A percentile compares a stretch with the other conserved stretches of the same genome.
phyloP scores from a whole-genome alignment of 2,113 vertebrate genomes.

The Chlorodrepanis virens region DNA sequence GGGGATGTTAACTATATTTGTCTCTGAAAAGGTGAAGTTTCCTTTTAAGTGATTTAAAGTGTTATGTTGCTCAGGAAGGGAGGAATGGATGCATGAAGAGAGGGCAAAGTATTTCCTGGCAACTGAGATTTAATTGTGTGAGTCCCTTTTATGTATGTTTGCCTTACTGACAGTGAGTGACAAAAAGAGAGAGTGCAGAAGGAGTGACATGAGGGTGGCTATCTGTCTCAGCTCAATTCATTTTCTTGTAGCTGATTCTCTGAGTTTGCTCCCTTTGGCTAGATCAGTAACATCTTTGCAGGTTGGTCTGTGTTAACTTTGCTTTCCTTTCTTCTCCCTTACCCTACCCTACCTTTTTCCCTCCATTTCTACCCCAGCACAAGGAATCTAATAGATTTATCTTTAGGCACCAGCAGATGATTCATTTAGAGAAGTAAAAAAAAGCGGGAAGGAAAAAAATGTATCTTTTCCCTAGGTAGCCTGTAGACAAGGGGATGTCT shows the following conservation, averaged over 20 bases:
- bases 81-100: not conserved
- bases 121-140: not conserved
- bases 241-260: not conserved
- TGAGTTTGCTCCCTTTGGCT: not conserved
- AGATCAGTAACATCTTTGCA: not conserved
- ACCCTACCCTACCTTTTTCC: not conserved
- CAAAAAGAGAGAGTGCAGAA: not conserved
- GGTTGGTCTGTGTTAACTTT: not conserved
- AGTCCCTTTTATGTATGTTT: not conserved
- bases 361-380: not conserved
- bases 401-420: not conserved
- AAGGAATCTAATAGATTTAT: not conserved
- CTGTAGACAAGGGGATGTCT: not conserved
- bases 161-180: not conserved
- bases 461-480: not conserved
- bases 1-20: not conserved
- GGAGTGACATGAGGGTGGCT: not conserved
- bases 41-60: not conserved
- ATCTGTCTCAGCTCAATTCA: not conserved
- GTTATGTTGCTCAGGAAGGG: not conserved
- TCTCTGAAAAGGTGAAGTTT: not conserved
- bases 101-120: not conserved
- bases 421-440: not conserved
- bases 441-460: not conserved
- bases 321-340: not conserved